These are phyloP conservation scores for Trogon surrucura DNA, from an alignment of 2,113 vertebrate species.

Conservation along the genomic window DNA sequence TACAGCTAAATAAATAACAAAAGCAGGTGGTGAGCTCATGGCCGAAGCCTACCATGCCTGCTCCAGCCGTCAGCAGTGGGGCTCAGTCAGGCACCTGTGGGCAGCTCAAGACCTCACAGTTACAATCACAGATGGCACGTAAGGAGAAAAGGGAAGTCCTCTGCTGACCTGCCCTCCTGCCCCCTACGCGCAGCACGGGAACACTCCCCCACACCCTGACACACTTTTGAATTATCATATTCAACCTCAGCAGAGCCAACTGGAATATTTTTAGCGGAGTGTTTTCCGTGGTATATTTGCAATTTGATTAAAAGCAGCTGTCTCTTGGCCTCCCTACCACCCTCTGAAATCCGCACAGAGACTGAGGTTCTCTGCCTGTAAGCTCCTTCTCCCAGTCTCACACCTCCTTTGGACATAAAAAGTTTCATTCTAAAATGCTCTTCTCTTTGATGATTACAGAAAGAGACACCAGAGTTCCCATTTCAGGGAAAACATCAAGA, in stretches of 20 bases:
- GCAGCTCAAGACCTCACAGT: not conserved
- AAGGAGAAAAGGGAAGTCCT: not conserved
- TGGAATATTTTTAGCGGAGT: not conserved
- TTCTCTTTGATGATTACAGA: not conserved
- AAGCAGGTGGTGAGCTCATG: rapidly evolving
- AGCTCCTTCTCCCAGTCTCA: not conserved
- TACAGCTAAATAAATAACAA: not conserved
- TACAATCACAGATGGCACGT: too few relatives aligned
- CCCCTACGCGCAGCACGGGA: not conserved
- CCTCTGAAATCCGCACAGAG: not conserved
- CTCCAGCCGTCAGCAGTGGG: rapidly evolving
- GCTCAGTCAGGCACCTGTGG: rapidly evolving
- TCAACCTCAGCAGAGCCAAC: not conserved
- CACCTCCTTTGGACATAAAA: not conserved
- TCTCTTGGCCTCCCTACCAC: not conserved
- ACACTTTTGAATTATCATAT: not conserved
- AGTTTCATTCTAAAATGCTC: not conserved
- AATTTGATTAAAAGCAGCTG: not conserved
- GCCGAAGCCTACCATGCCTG: rapidly evolving
- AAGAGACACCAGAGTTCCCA: not conserved
- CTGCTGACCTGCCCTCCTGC: not conserved
- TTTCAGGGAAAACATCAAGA: not conserved
- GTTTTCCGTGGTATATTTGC: not conserved
- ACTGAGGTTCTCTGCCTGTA: not conserved
- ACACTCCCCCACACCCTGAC: not conserved